These are phyloP conservation scores for Protosalanx chinensis DNA, from an alignment of 2,797 vertebrate species.

Conservation along the genomic window DNA sequence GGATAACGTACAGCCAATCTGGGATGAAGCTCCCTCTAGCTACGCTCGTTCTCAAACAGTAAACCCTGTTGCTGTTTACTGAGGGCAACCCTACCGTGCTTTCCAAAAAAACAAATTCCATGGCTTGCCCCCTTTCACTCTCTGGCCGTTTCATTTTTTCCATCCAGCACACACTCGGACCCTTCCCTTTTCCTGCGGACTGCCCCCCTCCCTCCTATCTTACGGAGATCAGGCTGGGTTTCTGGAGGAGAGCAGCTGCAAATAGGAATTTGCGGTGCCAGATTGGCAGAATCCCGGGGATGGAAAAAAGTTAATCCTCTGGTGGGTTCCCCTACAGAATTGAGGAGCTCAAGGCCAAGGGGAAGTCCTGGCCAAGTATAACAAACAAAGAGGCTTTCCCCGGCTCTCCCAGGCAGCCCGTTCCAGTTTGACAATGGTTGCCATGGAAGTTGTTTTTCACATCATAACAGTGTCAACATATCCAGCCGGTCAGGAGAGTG, in stretches of 20 bases:
- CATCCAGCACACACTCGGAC: constrained; percentile 53
- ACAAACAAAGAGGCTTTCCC: constrained; percentile 93
- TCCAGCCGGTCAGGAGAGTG: constrained; percentile 58
- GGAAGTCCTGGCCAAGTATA: constrained; percentile 79
- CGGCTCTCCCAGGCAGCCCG: constrained; percentile 78
- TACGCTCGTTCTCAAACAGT: constrained; percentile 63
- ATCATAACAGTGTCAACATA: constrained; percentile 84
- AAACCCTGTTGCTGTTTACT: constrained; percentile 80
- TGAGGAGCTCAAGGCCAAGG: constrained; percentile 74
- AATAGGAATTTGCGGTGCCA: constrained; percentile 75
- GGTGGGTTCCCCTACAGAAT: constrained; percentile 78
- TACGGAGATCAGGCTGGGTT: constrained; percentile 75
- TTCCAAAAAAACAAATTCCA: constrained; percentile 74
- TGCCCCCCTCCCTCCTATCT: constrained; percentile 72
- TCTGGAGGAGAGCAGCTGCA: constrained; percentile 78
- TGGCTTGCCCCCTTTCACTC: constrained; percentile 51
- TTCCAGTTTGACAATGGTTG: constrained; percentile 87
- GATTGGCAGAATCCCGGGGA: constrained; percentile 75
- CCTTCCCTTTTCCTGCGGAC: constrained; percentile 64
- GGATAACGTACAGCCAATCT: constrained; percentile 48
- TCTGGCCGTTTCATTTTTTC: constrained; percentile 79
- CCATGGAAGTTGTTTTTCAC: constrained; percentile 88
- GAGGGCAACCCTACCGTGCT: constrained; percentile 80
- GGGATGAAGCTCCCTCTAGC: constrained; percentile 45
- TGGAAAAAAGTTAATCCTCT: constrained; percentile 79